Conservation (phyloP, 1,140 invertebrate species). For the Drosophila ohnishii region DNA sequence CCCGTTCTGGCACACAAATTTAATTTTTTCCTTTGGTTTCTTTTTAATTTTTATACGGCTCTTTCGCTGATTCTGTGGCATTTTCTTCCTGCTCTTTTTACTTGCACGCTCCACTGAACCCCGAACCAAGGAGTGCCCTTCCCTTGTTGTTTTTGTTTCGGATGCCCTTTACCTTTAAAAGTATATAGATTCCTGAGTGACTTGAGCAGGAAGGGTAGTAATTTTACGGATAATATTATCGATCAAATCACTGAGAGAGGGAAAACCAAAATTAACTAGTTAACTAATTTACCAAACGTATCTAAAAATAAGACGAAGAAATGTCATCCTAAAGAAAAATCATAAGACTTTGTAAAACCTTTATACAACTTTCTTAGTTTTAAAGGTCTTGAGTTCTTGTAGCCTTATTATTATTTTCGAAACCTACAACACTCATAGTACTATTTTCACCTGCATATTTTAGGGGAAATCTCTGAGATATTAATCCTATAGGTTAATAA, state of each 20-base stretch:
- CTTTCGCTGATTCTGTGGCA: conserved; percentile 69
- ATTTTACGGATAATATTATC: too few relatives aligned
- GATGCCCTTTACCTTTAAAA: neutral
- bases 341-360: neutral
- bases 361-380: neutral
- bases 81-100: conserved; percentile 66
- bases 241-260: too few relatives aligned
- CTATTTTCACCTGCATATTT: neutral
- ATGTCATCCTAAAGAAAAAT: neutral
- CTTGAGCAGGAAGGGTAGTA: too few relatives aligned
- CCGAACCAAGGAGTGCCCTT: conserved; percentile 40
- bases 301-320: too few relatives aligned
- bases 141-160: conserved; percentile 24
- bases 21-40: conserved; percentile 58
- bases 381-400: neutral
- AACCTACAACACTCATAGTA: too few relatives aligned
- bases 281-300: too few relatives aligned
- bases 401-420: neutral
- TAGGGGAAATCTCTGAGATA: too few relatives aligned
- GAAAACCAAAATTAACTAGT: too few relatives aligned
- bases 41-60: conserved; percentile 74
- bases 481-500: too few relatives aligned
- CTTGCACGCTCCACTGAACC: conserved; percentile 68
- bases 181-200: neutral
- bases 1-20: conserved; percentile 63